Conservation (phyloP, 2,113 vertebrate species). For the Trochalopteron elliotii region DNA sequence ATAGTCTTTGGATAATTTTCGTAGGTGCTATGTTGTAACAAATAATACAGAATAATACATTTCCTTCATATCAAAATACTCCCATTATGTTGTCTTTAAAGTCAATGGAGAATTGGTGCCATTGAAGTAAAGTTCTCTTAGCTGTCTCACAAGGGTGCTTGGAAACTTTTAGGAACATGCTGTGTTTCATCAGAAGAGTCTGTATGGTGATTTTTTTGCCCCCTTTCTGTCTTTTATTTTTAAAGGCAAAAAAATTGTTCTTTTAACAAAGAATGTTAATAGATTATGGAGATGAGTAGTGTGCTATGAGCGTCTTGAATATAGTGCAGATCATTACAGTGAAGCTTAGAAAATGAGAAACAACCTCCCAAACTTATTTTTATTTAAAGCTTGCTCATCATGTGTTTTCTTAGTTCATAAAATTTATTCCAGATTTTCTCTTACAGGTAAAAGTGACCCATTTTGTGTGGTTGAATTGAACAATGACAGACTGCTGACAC, state of each 20-base stretch:
- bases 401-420: neutral
- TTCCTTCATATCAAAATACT: neutral
- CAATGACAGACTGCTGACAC: constrained; percentile 94
- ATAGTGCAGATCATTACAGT: neutral
- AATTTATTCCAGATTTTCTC: constrained; percentile 26
- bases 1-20: neutral
- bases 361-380: neutral
- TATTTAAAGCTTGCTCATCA: neutral
- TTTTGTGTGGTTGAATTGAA: constrained; percentile 98
- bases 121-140: neutral
- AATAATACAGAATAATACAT: constrained; percentile 12
- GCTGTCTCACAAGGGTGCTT: neutral
- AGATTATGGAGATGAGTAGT: neutral
- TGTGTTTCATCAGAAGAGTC: neutral
- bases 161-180: neutral
- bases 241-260: neutral
- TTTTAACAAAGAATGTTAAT: constrained; percentile 1
- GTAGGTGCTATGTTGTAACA: neutral
- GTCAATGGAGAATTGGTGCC: neutral
- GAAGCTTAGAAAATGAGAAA: neutral
- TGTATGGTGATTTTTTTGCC: neutral
- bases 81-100: neutral
- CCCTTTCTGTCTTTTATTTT: neutral
- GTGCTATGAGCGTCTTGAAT: neutral
- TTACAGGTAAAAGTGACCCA: constrained; percentile 94